These are phyloP conservation scores for Anneissia japonica DNA, from an alignment of 35 echinoderm and acorn worm species.

Conservation along the genomic window DNA sequence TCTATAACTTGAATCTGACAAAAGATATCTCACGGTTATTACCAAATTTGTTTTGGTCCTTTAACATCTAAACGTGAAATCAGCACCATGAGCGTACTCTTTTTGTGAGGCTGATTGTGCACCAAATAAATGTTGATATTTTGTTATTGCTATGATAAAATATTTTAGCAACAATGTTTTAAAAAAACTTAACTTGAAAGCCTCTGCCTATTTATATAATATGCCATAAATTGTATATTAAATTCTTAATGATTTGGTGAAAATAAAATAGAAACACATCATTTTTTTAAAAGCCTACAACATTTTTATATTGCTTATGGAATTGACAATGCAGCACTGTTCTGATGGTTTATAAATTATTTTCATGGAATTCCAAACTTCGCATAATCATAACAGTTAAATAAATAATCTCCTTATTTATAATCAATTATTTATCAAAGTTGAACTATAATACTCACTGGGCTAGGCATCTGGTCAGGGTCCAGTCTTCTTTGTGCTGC, in stretches of 20 bases:
- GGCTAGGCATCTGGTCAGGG: conserved; percentile 98
- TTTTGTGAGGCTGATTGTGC: background rate
- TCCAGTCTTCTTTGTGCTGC: conserved; percentile 50
- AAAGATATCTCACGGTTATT: background rate
- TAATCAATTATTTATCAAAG: no score
- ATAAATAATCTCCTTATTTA: no score
- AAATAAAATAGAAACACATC: no score
- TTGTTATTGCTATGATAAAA: background rate
- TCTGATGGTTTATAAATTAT: no score
- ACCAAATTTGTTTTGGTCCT: background rate
- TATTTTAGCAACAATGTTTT: background rate
- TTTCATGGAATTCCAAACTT: no score
- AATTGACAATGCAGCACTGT: no score
- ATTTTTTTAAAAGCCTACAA: no score
- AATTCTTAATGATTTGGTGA: no score
- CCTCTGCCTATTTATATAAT: no score
- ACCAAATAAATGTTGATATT: background rate
- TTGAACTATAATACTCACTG: conserved; percentile 45
- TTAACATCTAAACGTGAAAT: background rate
- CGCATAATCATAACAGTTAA: no score
- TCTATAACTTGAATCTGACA: conserved; percentile 93
- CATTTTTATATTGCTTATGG: no score
- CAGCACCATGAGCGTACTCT: background rate
- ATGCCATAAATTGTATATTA: no score
- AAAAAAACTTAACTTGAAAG: background rate